Evolutionary conservation across 2,888 invertebrate genomes (phyloP).

Genomic region (Linnaemya tessellans): DNA sequence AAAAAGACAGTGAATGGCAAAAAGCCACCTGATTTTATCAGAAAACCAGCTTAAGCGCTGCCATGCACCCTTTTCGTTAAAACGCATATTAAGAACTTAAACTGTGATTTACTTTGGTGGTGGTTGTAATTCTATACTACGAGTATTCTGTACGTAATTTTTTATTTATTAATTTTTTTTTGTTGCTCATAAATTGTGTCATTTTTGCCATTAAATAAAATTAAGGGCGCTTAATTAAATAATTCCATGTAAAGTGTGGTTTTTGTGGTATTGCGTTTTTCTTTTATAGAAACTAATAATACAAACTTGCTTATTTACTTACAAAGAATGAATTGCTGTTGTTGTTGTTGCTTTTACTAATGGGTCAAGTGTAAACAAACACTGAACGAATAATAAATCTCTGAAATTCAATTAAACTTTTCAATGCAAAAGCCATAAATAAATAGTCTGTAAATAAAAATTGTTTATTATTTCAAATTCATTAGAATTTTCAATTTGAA

Average conservation of each 20-base stretch:
- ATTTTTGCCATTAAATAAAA: conserved; percentile 27
- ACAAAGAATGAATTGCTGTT: background rate
- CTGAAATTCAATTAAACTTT: conserved; percentile 17
- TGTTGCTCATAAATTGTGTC: conserved; percentile 43
- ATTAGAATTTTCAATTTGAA: conserved; percentile 18
- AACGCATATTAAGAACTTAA: conserved; percentile 32
- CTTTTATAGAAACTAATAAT: conserved; percentile 1
- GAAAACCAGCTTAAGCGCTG: conserved; percentile 1
- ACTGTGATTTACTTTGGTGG: conserved; percentile 60
- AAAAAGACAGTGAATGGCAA: background rate
- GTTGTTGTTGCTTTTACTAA: background rate
- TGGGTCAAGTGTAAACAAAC: conserved; percentile 61
- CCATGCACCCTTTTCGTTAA: conserved; percentile 38
- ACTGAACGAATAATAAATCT: conserved; percentile 36
- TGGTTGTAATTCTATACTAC: conserved; percentile 53
- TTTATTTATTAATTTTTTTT: background rate
- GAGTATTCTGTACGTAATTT: background rate
- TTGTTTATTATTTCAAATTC: conserved; percentile 49
- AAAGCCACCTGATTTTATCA: conserved; percentile 48
- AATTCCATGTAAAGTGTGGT: conserved; percentile 40
- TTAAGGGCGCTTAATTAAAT: conserved; percentile 49
- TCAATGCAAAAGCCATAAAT: conserved; percentile 1
- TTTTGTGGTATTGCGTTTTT: conserved; percentile 38
- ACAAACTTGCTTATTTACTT: background rate
- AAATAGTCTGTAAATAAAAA: conserved; percentile 1